Evolutionary conservation across 1,140 invertebrate species (phyloP), one percentile per base, ranked within the genome.

Genomic region (Drosophila ohnishii): DNA sequence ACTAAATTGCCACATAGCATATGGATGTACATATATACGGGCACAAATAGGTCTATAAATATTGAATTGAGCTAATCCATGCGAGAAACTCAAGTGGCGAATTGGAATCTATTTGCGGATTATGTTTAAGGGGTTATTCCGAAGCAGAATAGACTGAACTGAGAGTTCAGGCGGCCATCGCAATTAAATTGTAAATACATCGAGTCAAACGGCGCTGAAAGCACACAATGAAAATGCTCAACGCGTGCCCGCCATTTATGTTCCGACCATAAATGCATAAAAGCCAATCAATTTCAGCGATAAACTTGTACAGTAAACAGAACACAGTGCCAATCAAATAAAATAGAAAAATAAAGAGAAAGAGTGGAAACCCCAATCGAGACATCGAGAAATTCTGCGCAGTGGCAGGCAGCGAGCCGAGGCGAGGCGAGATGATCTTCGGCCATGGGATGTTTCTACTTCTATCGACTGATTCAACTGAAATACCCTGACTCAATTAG

Each of bases 401-500:
- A 10, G 14, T 28, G 25, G 47, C 62, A 47, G 34, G 56, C 55
- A 59, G 50, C 44, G 51, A 61, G 62, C 39, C 66, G 51, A 63
- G 51, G 7, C 61, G 37, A 51, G 13, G n/a, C 44, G 56, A 55
- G 83, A 69, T 86, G 83, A 86, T 86, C 82, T 87, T 87, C 75
- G 61, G 56, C 73, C 73, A 55, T 55, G 51, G 51, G 34, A 55
- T 55, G 51, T 3, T 55, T 65, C 51, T 9, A 19, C 16, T 35
- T 30, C 35, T 37, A n/a, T 6, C 55, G 22, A 32, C 39, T 35
- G 34, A 81, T 48, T 25, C 50, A 66, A 73, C 56, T 80, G 51
- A 55, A 55, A 55, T 55, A 55, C 51, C 51, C 51, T 37, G 80
- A 88, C 66, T 80, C 85, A 84, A 84, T 80, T 88, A 84, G 85